Evolutionary conservation across 2,113 vertebrate genomes (phyloP).

Genomic region (Danio rerio): GRCz12tu NC_133193.1:22868501-22869000

Average conservation of each 20-base stretch:
- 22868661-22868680: slow-evolving; percentile 33
- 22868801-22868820: slow-evolving; percentile 18
- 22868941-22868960: slow-evolving; percentile 46
- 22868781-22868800: slow-evolving; percentile 4
- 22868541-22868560: not conserved
- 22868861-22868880: not conserved
- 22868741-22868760: slow-evolving; percentile 8
- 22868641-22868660: slow-evolving; percentile 15
- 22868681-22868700: not conserved
- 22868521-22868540: not conserved
- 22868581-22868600: slow-evolving; percentile 5
- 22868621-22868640: not conserved
- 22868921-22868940: not conserved
- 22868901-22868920: slow-evolving; percentile 16
- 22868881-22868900: slow-evolving; percentile 19
- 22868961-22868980: slow-evolving; percentile 61
- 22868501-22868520: not conserved
- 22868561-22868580: not conserved
- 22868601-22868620: not conserved
- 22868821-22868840: not conserved
- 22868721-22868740: slow-evolving; percentile 40
- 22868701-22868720: not conserved
- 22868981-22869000: slow-evolving; percentile 56
- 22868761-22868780: not conserved
- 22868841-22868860: not conserved